Percentiles rank a stretch among this genome's conserved stretches.
These are phyloP conservation scores for Hemibagrus wyckioides DNA, from an alignment of 2,113 vertebrate genomes.

Conservation along the genomic window DNA sequence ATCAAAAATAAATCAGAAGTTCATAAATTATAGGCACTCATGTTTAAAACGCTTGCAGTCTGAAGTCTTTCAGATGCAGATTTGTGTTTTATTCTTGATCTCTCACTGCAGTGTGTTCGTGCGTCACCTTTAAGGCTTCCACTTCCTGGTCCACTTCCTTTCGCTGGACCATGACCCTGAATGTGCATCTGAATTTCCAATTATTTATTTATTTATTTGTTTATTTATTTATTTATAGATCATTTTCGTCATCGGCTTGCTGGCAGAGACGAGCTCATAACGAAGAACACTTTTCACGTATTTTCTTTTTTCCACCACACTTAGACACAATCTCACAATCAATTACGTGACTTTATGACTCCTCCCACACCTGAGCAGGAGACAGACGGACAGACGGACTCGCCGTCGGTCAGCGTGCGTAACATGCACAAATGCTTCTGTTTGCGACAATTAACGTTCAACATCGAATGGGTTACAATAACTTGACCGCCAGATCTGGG, in stretches of 20 bases:
- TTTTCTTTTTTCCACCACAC: conserved; percentile 1
- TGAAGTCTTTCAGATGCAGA: neutral
- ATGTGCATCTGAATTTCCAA: neutral
- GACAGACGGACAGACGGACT: conserved; percentile 1
- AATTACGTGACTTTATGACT: neutral
- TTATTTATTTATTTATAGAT: neutral
- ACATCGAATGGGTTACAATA: conserved; percentile 30
- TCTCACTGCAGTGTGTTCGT: neutral
- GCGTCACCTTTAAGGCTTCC: neutral
- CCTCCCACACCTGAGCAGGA: neutral
- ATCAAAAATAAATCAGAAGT: conserved; percentile 57
- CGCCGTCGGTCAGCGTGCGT: neutral
- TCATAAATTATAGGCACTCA: conserved; percentile 98
- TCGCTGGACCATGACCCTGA: neutral
- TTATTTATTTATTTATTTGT: neutral
- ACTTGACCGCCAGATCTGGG: neutral
- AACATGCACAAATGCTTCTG: neutral
- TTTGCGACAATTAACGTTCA: neutral
- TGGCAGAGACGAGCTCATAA: neutral
- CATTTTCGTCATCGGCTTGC: neutral
- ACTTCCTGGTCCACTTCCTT: neutral
- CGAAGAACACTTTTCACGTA: neutral
- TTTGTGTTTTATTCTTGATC: neutral
- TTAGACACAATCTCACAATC: conserved; percentile 19
- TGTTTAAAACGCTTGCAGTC: conserved; percentile 37